Evolutionary conservation across 2,113 vertebrate species (phyloP).

Genomic region (Cebus imitator): DNA sequence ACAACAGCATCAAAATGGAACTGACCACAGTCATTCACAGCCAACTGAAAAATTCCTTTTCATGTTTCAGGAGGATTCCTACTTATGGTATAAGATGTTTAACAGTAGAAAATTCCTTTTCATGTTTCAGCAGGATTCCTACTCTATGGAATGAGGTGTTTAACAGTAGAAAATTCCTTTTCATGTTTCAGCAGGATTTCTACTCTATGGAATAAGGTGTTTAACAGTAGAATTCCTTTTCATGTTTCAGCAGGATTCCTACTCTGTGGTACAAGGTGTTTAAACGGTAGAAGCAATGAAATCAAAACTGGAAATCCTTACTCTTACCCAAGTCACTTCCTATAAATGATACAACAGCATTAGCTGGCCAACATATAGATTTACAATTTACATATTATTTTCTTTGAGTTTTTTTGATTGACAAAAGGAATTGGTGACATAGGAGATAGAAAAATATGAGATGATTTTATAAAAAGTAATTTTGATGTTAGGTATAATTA

Average conservation of each 20-base stretch:
- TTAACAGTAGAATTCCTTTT: constrained; percentile 29
- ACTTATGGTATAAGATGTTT: constrained; percentile 33
- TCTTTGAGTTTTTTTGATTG: constrained; percentile 8
- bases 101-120: constrained; percentile 45
- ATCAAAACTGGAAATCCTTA: constrained; percentile 8
- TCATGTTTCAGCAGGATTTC: background rate
- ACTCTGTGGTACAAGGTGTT: no score
- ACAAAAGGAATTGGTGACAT: background rate
- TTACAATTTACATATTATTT: background rate
- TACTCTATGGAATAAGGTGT: constrained; percentile 22
- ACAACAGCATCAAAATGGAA: background rate
- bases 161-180: constrained; percentile 50
- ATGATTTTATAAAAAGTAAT: constrained; percentile 9
- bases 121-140: background rate
- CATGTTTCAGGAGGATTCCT: background rate
- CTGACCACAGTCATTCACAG: constrained; percentile 15
- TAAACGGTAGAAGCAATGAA: constrained; percentile 63
- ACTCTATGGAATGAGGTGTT: constrained; percentile 25
- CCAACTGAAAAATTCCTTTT: background rate
- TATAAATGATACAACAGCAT: background rate
- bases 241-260: no score
- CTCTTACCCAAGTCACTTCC: background rate
- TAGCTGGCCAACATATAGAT: background rate
- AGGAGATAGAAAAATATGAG: background rate
- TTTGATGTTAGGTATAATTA: background rate